Percentiles rank a stretch among this genome's conserved stretches.
These are phyloP conservation scores for Acipenser oxyrinchus DNA, from an alignment of 2,797 vertebrate species.

Conservation along the genomic window DNA sequence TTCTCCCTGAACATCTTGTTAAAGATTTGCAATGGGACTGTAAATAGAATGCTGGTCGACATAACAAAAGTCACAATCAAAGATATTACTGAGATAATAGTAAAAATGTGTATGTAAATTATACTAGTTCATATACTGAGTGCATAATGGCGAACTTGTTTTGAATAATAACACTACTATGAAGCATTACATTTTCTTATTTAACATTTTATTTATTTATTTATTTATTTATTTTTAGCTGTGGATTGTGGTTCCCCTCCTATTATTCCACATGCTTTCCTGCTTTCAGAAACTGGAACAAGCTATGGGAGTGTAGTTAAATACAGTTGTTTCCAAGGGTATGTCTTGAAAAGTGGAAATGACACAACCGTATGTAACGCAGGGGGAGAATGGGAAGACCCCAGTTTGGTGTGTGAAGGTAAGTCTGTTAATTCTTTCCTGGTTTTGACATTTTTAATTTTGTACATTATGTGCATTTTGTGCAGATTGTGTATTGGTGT, in stretches of 20 bases:
- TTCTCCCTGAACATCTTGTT: no score
- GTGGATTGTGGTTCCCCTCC: constrained; percentile 54
- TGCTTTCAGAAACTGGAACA: constrained; percentile 36
- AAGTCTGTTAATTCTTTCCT: constrained; percentile 18
- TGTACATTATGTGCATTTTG: no score
- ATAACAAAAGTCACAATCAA: no score
- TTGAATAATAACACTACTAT: no score
- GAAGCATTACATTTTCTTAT: background rate
- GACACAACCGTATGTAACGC: constrained; percentile 48
- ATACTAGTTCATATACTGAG: no score
- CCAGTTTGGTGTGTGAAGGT: constrained; percentile 57
- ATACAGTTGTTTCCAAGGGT: constrained; percentile 53
- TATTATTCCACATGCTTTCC: constrained; percentile 21
- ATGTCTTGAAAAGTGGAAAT: constrained; percentile 44
- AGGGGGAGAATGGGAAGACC: constrained; percentile 49
- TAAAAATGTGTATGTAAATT: no score
- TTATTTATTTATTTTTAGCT: constrained; percentile 33
- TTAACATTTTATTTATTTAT: constrained; percentile 9
- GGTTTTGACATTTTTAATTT: background rate
- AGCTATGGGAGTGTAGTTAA: constrained; percentile 39
- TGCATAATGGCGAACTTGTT: no score
- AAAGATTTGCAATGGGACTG: no score
- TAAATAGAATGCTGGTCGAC: no score
- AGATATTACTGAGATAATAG: no score
- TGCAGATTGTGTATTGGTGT: no score